Base-by-base conservation (phyloP, 1,140 invertebrate species). In the Colletes latitarsis region DNA sequence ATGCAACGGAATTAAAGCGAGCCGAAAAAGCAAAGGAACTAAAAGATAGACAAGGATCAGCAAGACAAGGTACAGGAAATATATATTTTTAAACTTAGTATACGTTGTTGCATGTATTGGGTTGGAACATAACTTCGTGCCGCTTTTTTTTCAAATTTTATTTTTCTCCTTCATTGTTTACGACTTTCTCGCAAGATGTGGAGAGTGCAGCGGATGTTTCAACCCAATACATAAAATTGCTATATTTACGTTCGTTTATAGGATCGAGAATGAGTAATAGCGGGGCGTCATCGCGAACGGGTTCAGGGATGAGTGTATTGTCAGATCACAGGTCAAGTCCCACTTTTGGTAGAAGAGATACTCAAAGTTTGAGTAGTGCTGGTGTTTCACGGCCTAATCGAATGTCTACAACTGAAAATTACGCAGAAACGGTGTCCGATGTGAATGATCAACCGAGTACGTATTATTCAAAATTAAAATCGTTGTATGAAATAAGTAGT, bases 21-120 rank as follows among this genome's bases (percentile, higher is more conserved):
- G 95, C 96, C 41, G 98, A 99, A 90, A 96, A 97, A 93, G 91
- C 95, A n/a, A 96, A 96, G 88, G 95, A 98, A 93, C 94, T 95
- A 72, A 93, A 95, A 89, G 94, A 96, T 88, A 89, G 95, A 83
- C 91, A 95, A 86, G 90, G 94, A 69, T 94, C 95, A 86, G 94
- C 94, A 88, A 90, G 95, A 81, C 94, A 95, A 82, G 94, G 94
- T 92, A 92, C 88, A 8, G 89, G 84, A 70, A 62, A 84, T 88
- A 81, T 76, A 21, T 63, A 69, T 77, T n/a, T 69, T 57, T 60
- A 9, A 52, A 9, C 69, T 30, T 30, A 30, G 30, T 30, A 30
- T 30, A 30, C 30, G 9, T 46, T 9, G 43, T 46, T 9, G 4
- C 43, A 46, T 46, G 43, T 46, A 46, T 46, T 30, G 30, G 30